phyloP scores from a whole-genome alignment of 2,113 vertebrate genomes.

The Proterorhinus semilunaris region DNA sequence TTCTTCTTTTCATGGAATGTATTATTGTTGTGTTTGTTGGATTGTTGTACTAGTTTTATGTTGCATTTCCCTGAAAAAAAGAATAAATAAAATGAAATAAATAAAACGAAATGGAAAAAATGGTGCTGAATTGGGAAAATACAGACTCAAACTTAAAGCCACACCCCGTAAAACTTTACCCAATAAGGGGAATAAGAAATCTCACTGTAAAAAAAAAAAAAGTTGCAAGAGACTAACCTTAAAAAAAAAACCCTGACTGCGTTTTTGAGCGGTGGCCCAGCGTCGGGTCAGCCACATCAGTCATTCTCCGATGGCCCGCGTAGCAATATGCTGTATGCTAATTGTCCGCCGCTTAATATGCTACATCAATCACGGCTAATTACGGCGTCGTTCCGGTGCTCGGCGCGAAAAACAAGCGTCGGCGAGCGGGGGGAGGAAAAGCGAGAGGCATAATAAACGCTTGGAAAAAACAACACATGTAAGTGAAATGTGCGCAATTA shows the following conservation, averaged over 20 bases:
- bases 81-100: no score
- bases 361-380: conserved; percentile 93
- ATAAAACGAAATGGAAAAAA: no score
- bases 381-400: conserved; percentile 77
- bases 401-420: conserved; percentile 66
- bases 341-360: conserved; percentile 83
- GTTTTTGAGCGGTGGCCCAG: conserved; percentile 37
- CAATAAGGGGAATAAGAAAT: conserved; percentile 48
- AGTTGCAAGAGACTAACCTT: conserved; percentile 20
- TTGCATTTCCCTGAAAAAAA: no score
- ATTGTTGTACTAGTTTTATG: no score
- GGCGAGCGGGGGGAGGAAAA: conserved; percentile 37
- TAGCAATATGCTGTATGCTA: conserved; percentile 76
- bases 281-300: conserved; percentile 57
- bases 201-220: conserved; percentile 27
- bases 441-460: conserved; percentile 18
- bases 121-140: no score
- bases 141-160: no score
- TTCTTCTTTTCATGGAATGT: no score
- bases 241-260: conserved; percentile 14
- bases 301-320: conserved; percentile 69
- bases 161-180: no score
- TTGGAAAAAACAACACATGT: conserved; percentile 11
- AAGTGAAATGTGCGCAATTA: not conserved
- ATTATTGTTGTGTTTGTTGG: no score